Base-by-base conservation (phyloP, 2,113 vertebrate species). In the Forbesichthys agassizii region DNA sequence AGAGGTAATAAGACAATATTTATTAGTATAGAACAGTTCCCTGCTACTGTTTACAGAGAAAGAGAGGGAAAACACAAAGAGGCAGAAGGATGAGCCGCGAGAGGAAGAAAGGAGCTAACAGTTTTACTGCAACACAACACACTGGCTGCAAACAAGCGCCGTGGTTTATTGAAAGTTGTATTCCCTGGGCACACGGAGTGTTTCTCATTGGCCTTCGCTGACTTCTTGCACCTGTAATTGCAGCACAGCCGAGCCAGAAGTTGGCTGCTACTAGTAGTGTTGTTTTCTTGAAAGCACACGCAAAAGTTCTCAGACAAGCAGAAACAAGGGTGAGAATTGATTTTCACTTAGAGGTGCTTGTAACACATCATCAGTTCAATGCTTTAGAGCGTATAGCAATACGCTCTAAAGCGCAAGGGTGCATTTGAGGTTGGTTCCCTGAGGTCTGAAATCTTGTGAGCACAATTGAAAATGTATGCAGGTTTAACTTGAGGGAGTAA, bases 201-300 rank as follows among this genome's bases (percentile, higher is more conserved):
- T 59, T 75, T 68, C 61, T 80, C 80, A 73, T 82, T 80, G 80
- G 72, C 75, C 33, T 78, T 65, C 64, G 56, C 66, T 73, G 51
- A 12, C 49, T 52, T 52, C 11, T 52, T 12, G 69, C 70, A 66
- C 49, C 14, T 9, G 12, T 48, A 74, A 86, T 78, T 76, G 56
- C 68, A 74, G 51, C 70, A 61, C 68, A 64, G 33, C 52, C 63
- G 52, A 55, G 67, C 14, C 57, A 52, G 49, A 52, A 52, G 53
- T 18, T n/a, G 7, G 53, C 53, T 18, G 8, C 5, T 18, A n/a
- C 51, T 64, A 5, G 49, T 59, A 63, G 54, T 68, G 27, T 66
- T 71, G 53, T 56, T 65, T 51, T 68, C 20, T 27, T 9, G 5
- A n/a, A n/a, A 9, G 11, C 2, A 13, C 8, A n/a, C 4, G 36